Conservation (phyloP, 2,888 invertebrate genomes). For the Spilarctia lutea region DNA sequence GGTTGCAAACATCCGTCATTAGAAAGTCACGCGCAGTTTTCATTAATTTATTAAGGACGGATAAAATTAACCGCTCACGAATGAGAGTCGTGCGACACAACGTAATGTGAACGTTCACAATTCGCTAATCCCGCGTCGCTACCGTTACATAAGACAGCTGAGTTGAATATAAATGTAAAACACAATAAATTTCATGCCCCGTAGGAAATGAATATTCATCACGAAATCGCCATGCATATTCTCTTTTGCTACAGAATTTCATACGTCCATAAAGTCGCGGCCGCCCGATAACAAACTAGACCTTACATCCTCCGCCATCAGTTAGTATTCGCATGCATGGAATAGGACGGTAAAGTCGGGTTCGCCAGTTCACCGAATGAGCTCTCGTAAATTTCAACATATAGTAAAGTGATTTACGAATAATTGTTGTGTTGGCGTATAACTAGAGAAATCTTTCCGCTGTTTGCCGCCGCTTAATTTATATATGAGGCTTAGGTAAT, state of each 20-base stretch:
- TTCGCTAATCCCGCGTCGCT: constrained; percentile 85
- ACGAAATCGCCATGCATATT: constrained; percentile 87
- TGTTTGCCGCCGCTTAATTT: constrained; percentile 86
- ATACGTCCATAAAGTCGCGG: constrained; percentile 70
- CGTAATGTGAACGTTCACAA: constrained; percentile 83
- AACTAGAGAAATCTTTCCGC: constrained; percentile 87
- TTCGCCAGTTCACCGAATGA: constrained; percentile 70
- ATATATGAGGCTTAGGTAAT: constrained; percentile 87
- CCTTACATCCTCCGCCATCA: constrained; percentile 68
- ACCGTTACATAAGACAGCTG: constrained; percentile 86
- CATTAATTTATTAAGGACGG: constrained; percentile 76
- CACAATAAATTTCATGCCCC: constrained; percentile 87
- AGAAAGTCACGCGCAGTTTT: constrained; percentile 75
- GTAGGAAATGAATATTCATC: constrained; percentile 87
- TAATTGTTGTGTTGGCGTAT: constrained; percentile 87
- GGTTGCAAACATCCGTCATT: constrained; percentile 68
- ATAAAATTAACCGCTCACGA: constrained; percentile 76
- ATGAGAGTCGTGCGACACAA: constrained; percentile 74
- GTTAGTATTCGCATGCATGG: constrained; percentile 70
- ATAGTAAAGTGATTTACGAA: constrained; percentile 87
- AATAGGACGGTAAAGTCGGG: constrained; percentile 64
- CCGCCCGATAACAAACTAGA: constrained; percentile 65
- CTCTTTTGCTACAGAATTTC: constrained; percentile 82
- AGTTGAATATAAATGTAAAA: constrained; percentile 87
- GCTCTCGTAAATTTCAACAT: constrained; percentile 86